Conservation (phyloP, 1,140 invertebrate genomes). For the Nasonia giraulti region DNA sequence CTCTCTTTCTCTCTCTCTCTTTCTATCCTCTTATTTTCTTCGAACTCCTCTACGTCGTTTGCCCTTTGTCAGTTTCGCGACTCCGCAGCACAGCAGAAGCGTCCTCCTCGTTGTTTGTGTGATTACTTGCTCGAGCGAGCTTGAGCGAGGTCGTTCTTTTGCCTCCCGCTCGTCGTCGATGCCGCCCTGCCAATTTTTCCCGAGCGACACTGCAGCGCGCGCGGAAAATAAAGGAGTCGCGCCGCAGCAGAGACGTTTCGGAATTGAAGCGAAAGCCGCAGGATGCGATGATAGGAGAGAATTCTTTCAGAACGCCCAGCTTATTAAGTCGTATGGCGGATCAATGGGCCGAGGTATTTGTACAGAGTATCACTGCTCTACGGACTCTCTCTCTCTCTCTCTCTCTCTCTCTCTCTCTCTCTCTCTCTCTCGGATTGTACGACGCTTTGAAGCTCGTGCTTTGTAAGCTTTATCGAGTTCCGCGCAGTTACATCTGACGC, state of each 20-base stretch:
- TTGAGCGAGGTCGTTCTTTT: conserved; percentile 8
- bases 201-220: neutral
- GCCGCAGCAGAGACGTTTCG: neutral
- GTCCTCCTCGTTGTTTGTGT: conserved; percentile 56
- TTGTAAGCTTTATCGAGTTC: neutral
- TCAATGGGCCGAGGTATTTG: neutral
- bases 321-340: conserved; percentile 2
- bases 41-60: neutral
- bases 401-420: no score
- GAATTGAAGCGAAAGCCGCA: neutral
- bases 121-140: conserved; percentile 61
- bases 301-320: neutral
- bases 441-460: neutral
- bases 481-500: neutral
- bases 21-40: neutral
- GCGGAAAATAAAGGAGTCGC: conserved; percentile 19
- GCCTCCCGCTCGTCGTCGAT: conserved; percentile 32
- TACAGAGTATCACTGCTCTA: no score
- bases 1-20: neutral
- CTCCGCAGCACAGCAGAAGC: neutral
- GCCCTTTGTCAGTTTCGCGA: conserved; percentile 36
- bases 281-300: neutral
- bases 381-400: neutral
- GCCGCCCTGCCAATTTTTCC: conserved; percentile 60
- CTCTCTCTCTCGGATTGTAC: neutral